Conservation (phyloP, 1,140 invertebrate genomes). For the Calycopis cecrops region DNA sequence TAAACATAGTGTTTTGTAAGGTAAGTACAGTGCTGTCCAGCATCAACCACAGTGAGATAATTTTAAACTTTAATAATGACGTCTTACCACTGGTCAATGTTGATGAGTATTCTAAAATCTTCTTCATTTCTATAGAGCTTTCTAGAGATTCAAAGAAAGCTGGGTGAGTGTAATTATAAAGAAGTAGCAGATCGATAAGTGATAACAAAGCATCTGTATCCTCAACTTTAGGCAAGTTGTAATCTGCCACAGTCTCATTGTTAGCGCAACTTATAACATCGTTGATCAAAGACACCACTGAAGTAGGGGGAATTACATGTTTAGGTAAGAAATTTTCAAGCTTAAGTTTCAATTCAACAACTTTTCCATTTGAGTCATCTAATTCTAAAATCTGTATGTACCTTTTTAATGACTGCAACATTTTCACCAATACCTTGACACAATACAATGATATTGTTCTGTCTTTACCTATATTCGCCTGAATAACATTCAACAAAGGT, state of each 20-base stretch:
- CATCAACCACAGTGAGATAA: constrained; percentile 78
- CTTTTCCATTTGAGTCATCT: constrained; percentile 38
- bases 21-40: constrained; percentile 76
- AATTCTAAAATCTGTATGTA: constrained; percentile 58
- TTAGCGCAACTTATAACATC: constrained; percentile 39
- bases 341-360: constrained; percentile 57
- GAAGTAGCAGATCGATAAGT: constrained; percentile 75
- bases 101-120: constrained; percentile 62
- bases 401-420: constrained; percentile 62
- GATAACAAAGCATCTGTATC: constrained; percentile 62
- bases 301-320: constrained; percentile 73
- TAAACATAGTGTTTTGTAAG: constrained; percentile 76
- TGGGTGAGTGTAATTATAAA: constrained; percentile 75
- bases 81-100: constrained; percentile 46
- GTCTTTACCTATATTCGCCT: constrained; percentile 60
- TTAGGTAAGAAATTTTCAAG: constrained; percentile 67
- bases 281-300: constrained; percentile 70
- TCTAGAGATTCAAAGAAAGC: constrained; percentile 72
- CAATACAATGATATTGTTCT: constrained; percentile 63
- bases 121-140: constrained; percentile 65
- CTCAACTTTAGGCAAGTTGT: constrained; percentile 41
- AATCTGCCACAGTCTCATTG: constrained; percentile 36
- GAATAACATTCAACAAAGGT: constrained; percentile 67
- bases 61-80: constrained; percentile 78
- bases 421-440: constrained; percentile 66